A percentile compares a stretch with the other conserved stretches of the same genome.
These are phyloP conservation scores for Trachurus trachurus DNA, from an alignment of 2,797 vertebrate species.

Conservation along the genomic window DNA sequence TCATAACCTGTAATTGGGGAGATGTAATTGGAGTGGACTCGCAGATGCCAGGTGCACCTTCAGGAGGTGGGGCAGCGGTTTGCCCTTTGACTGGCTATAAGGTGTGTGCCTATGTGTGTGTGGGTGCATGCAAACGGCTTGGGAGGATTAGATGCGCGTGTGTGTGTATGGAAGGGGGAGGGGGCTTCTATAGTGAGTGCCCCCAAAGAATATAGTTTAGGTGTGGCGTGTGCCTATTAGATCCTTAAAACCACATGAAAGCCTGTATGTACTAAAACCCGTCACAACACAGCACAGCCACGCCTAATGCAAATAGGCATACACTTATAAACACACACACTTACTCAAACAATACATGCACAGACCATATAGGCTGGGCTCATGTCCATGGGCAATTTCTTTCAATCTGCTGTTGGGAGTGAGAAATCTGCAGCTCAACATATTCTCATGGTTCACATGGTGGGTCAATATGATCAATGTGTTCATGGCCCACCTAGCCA, in stretches of 20 bases:
- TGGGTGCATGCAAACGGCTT: neutral
- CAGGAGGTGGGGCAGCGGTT: constrained; percentile 75
- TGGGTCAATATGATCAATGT: constrained; percentile 84
- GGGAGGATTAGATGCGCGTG: constrained; percentile 42
- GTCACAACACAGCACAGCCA: constrained; percentile 47
- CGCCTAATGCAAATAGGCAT: constrained; percentile 39
- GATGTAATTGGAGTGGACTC: constrained; percentile 85
- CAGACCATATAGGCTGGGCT: constrained; percentile 27
- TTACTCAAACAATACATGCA: constrained; percentile 16
- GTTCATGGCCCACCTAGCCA: constrained; percentile 76
- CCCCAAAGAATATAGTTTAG: constrained; percentile 66
- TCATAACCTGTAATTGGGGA: constrained; percentile 84
- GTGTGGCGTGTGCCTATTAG: constrained; percentile 72
- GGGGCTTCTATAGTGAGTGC: constrained; percentile 44
- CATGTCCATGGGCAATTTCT: constrained; percentile 46
- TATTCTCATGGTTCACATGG: constrained; percentile 81
- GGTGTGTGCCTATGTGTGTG: constrained; percentile 49
- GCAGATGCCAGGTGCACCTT: constrained; percentile 86
- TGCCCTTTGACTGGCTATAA: constrained; percentile 77
- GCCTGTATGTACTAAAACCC: constrained; percentile 32
- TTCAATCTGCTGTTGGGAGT: constrained; percentile 33
- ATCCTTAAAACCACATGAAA: constrained; percentile 70
- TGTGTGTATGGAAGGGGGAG: constrained; percentile 13
- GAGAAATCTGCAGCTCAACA: constrained; percentile 78
- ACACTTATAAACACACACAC: constrained; percentile 22